These are phyloP conservation scores for Cryptoprocta ferox DNA, from an alignment of 2,797 vertebrate species.

Conservation along the genomic window DNA sequence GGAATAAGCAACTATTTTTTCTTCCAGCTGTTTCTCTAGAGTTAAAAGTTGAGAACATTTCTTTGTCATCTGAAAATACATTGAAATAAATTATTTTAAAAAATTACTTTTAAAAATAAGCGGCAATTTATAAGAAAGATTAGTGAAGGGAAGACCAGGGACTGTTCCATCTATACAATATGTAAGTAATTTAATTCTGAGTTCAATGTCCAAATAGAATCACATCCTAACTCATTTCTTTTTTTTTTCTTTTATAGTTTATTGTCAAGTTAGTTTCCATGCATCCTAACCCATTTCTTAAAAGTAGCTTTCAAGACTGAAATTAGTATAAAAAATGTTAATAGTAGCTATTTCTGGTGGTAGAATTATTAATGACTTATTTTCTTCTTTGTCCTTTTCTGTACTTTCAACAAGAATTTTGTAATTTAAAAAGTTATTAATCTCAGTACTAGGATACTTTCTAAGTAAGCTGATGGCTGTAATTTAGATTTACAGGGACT, in stretches of 20 bases:
- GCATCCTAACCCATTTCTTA: neutral
- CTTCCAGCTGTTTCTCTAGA: conserved; percentile 93
- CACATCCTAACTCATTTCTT: neutral
- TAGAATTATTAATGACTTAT: conserved; percentile 19
- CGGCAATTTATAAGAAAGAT: conserved; percentile 44
- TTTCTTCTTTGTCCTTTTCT: conserved; percentile 1
- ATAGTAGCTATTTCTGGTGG: conserved; percentile 9
- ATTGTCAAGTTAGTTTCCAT: no score
- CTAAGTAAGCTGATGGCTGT: neutral
- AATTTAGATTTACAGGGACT: neutral
- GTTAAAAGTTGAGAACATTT: conserved; percentile 90
- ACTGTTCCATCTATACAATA: neutral
- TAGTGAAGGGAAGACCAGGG: neutral
- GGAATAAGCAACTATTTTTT: conserved; percentile 91
- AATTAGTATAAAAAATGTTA: conserved; percentile 53
- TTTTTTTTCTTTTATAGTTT: no score
- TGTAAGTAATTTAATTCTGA: conserved; percentile 33
- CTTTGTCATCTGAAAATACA: conserved; percentile 89
- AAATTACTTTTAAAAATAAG: conserved; percentile 11
- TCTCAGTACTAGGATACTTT: conserved; percentile 6
- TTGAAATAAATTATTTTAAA: conserved; percentile 18
- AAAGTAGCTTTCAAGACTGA: conserved; percentile 29
- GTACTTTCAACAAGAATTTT: conserved; percentile 47
- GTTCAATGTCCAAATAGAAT: neutral
- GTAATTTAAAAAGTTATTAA: conserved; percentile 35